Base-by-base conservation (phyloP, 92 coral and sea anemone genomes). In the Paragorgia papillata region DNA sequence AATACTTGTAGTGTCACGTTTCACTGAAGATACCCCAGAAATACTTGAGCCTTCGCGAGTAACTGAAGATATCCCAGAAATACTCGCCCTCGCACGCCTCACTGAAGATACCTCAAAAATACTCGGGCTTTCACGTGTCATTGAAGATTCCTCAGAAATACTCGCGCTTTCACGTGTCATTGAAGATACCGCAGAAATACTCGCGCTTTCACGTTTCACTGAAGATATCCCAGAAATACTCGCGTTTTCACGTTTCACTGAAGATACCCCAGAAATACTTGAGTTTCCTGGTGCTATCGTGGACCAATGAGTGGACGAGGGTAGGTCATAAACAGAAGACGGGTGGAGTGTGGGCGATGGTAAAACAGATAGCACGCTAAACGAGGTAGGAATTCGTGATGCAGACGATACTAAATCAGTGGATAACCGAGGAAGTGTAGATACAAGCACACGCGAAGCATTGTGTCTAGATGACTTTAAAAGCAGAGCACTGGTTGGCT, bases 271-370 rank as follows among this genome's bases (percentile, higher is more conserved):
- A 9, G 59, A 3, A 14, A 7, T 58, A 12, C 1, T 25, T 8
- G 75, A 10, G 17, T 34, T 48, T 12, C 22, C 13, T 20, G 46
- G 9, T 1, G 58, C 1, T 5, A n/a, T 6, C 53, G 53, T 15
- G 15, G 53, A 7, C 53, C n/a, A n/a, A n/a, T 46, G 53, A 2
- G 15, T 15, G 9, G 53, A 46, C n/a, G 53, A 46, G 2, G n/a
- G 2, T 15, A n/a, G 53, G 7, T 7, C 53, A 6, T n/a, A 2
- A 46, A 2, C n/a, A 6, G n/a, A 15, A 2, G 53, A 7, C 14
- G 12, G 14, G 2, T 46, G 53, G 12, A 67, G n/a, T 27, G 60
- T 68, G 26, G 39, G 43, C 1, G 75, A 68, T 2, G 75, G 40
- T 49, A 49, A 44, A 22, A 49, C 59, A 0, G 37, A 2, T 15